phyloP scores from a whole-genome alignment of 2,888 invertebrate genomes.

The Dermolepida albohirtum region DNA sequence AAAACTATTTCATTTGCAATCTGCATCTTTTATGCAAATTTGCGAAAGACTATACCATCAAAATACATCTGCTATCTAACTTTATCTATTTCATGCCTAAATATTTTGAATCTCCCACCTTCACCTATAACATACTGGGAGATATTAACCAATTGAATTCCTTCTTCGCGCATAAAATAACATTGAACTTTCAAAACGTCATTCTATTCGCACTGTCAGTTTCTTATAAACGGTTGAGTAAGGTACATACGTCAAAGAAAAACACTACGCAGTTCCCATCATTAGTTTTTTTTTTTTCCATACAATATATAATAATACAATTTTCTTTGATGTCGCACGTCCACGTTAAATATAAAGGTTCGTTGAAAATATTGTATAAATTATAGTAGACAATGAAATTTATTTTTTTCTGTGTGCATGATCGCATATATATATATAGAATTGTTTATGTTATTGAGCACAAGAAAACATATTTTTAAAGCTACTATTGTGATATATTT shows the following conservation, averaged over 20 bases:
- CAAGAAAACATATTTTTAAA: conserved; percentile 18
- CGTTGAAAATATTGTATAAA: not conserved
- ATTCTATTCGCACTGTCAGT: conserved; percentile 41
- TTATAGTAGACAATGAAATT: conserved; percentile 7
- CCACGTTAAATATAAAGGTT: conserved; percentile 47
- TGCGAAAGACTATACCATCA: too few species aligned
- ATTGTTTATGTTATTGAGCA: conserved; percentile 23
- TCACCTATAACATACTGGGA: not conserved
- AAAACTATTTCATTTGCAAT: not conserved
- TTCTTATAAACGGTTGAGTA: conserved; percentile 29
- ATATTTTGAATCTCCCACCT: conserved; percentile 31
- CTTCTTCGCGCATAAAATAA: conserved; percentile 25
- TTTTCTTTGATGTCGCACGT: conserved; percentile 48
- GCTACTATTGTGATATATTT: conserved; percentile 11
- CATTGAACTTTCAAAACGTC: conserved; percentile 46
- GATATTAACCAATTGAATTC: conserved; percentile 23
- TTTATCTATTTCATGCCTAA: not conserved
- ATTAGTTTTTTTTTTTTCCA: conserved; percentile 43
- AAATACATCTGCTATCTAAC: not conserved
- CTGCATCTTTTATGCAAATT: not conserved
- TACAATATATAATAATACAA: not conserved
- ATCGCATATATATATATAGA: conserved; percentile 5
- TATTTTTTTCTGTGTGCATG: conserved; percentile 12
- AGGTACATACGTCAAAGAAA: conserved; percentile 41
- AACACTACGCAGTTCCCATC: conserved; percentile 46